phyloP scores from a whole-genome alignment of 2,888 invertebrate genomes.

The Hirtodrosophila alboralis region DNA sequence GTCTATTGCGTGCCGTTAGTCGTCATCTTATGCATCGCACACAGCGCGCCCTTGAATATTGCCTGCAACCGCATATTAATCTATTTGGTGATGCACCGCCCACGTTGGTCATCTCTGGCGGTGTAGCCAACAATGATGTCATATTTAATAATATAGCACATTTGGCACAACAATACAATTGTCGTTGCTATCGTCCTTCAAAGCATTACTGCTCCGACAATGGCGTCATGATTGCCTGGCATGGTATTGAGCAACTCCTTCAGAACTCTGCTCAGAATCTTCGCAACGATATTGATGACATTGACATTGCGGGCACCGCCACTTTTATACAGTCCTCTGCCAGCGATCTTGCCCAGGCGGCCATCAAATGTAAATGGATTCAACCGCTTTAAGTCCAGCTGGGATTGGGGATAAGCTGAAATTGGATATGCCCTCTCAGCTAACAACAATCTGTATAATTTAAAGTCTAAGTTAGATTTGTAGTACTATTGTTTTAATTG shows the following conservation, averaged over 20 bases:
- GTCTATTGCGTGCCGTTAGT: slow-evolving; percentile 89
- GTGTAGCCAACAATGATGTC: slow-evolving; percentile 96
- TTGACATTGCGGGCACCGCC: slow-evolving; percentile 84
- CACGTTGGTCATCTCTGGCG: slow-evolving; percentile 93
- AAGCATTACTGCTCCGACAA: slow-evolving; percentile 97
- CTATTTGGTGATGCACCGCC: slow-evolving; percentile 86
- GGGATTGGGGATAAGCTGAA: too few relatives aligned
- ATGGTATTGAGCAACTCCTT: slow-evolving; percentile 91
- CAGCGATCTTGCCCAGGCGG: slow-evolving; percentile 65
- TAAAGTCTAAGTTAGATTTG: too few relatives aligned
- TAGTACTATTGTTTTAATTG: too few relatives aligned
- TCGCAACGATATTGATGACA: slow-evolving; percentile 84
- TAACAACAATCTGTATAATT: too few relatives aligned
- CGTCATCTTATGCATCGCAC: slow-evolving; percentile 92
- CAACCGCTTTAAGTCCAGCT: slow-evolving; percentile 47
- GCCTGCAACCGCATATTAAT: slow-evolving; percentile 85
- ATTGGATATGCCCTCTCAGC: too few relatives aligned
- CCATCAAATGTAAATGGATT: slow-evolving; percentile 83
- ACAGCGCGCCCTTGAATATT: slow-evolving; percentile 92
- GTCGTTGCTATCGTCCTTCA: slow-evolving; percentile 90
- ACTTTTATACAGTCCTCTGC: slow-evolving; percentile 67
- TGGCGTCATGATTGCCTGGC: slow-evolving; percentile 99
- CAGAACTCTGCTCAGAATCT: slow-evolving; percentile 32
- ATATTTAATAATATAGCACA: slow-evolving; percentile 89
- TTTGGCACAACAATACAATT: slow-evolving; percentile 88